These are phyloP conservation scores for Conomelus anceps DNA, from an alignment of 2,888 invertebrate species.

Conservation along the genomic window DNA sequence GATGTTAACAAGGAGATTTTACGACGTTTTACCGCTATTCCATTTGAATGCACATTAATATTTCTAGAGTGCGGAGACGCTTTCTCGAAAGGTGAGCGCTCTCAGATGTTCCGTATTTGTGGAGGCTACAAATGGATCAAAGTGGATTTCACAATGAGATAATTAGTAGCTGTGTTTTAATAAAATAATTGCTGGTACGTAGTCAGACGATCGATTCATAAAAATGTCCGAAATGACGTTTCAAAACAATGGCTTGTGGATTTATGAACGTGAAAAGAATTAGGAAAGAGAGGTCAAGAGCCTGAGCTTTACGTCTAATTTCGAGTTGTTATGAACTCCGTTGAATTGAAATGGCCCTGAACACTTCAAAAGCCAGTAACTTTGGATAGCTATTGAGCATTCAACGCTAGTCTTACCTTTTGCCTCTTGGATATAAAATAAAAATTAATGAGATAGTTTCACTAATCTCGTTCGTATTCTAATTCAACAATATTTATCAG, in stretches of 20 bases:
- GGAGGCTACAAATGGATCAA: neutral
- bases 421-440: neutral
- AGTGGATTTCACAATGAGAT: neutral
- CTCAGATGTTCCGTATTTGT: neutral
- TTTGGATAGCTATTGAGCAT: neutral
- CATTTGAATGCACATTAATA: neutral
- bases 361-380: neutral
- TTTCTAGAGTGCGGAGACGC: neutral
- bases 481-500: neutral
- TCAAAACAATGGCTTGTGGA: neutral
- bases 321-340: neutral
- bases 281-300: neutral
- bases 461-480: neutral
- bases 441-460: neutral
- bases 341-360: neutral
- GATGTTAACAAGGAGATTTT: neutral
- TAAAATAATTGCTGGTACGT: neutral
- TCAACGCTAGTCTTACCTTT: neutral
- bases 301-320: neutral
- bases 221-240: neutral
- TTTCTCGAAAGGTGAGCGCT: neutral
- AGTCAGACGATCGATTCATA: neutral
- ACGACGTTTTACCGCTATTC: neutral
- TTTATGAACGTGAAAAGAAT: neutral
- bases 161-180: neutral